A percentile compares a stretch with the other conserved stretches of the same genome.
phyloP scores from a whole-genome alignment of 2,888 invertebrate species.

The Apodemia zela region DNA sequence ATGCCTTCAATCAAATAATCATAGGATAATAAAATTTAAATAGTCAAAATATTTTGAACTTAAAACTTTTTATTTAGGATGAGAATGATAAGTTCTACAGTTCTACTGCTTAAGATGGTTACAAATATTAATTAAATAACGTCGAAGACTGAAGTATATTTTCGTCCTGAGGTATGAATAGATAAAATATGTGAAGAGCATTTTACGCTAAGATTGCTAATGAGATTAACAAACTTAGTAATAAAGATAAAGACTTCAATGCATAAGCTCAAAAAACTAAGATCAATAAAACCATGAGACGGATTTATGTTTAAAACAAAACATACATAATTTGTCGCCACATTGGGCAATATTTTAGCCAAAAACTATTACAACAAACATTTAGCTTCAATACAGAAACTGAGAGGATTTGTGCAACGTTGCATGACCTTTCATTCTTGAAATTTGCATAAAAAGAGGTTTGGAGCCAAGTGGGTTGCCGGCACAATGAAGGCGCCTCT shows the following conservation, averaged over 20 bases:
- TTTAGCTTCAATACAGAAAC: constrained; percentile 18
- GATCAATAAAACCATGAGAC: constrained; percentile 12
- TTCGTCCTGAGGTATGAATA: no score
- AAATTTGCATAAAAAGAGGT: constrained; percentile 49
- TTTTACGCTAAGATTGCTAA: neutral
- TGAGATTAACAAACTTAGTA: neutral
- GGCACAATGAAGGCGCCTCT: constrained; percentile 42
- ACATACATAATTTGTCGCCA: constrained; percentile 6
- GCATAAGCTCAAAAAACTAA: neutral
- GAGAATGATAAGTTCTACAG: no score
- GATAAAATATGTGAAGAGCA: neutral
- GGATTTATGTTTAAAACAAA: constrained; percentile 6
- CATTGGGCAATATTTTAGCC: constrained; percentile 14
- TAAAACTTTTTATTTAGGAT: no score
- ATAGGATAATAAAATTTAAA: no score
- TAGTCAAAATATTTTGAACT: no score
- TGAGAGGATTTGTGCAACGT: constrained; percentile 24
- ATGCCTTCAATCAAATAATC: no score
- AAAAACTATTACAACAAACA: constrained; percentile 10
- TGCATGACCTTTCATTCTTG: constrained; percentile 31
- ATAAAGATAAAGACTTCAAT: neutral
- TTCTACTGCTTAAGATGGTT: no score
- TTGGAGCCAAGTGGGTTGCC: constrained; percentile 63
- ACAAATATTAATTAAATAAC: no score
- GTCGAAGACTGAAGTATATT: no score